Conservation (phyloP, 1,140 invertebrate species). For the Lanistes nyassanus region DNA sequence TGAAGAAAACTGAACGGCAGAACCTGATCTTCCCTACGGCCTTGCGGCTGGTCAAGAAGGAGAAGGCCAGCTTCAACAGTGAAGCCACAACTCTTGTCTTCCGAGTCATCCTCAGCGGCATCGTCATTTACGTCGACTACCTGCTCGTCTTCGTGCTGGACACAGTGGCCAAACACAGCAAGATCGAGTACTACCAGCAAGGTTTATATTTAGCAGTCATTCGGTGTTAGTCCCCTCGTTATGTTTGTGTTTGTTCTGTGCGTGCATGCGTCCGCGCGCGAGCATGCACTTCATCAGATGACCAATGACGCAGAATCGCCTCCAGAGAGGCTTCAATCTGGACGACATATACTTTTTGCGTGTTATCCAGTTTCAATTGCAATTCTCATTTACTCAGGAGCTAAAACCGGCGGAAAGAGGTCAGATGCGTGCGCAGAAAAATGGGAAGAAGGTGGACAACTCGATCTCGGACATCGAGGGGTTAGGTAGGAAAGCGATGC, state of each 20-base stretch:
- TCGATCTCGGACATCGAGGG: too few species aligned
- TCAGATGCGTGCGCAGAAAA: too few species aligned
- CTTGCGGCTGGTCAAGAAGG: constrained; percentile 34
- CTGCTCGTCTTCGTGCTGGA: constrained; percentile 47
- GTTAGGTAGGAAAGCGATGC: too few species aligned
- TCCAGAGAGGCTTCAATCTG: too few species aligned
- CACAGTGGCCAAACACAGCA: constrained; percentile 50
- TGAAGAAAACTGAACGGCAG: constrained; percentile 54
- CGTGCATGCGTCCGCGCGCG: too few species aligned
- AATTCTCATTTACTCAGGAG: too few species aligned
- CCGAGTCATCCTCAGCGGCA: constrained; percentile 35
- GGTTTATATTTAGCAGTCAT: constrained; percentile 31
- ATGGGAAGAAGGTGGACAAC: too few species aligned
- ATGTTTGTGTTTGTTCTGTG: neutral
- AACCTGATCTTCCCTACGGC: constrained; percentile 37
- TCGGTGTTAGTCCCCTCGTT: neutral
- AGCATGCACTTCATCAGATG: too few species aligned
- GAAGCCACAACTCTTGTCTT: constrained; percentile 45
- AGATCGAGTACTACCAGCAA: constrained; percentile 53
- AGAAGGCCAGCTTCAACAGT: constrained; percentile 30
- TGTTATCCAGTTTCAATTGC: too few species aligned
- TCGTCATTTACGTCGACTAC: constrained; percentile 52
- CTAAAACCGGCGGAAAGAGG: too few species aligned
- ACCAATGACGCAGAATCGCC: too few species aligned
- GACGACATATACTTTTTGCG: too few species aligned